Conservation (phyloP, 2,888 invertebrate genomes). For the Cerastis rubricosa region DNA sequence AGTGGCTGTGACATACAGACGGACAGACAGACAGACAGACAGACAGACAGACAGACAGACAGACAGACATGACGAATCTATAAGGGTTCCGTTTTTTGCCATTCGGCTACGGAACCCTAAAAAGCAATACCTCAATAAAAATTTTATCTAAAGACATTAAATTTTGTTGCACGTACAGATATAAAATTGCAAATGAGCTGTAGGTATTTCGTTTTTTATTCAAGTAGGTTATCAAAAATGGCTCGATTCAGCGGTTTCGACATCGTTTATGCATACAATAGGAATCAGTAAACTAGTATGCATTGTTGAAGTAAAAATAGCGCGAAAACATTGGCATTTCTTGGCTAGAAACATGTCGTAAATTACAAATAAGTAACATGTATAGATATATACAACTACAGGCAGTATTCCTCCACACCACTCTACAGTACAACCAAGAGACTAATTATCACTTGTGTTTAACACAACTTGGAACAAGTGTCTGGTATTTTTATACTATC, state of each 20-base stretch:
- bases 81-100: too few species aligned
- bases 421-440: too few species aligned
- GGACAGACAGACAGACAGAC: too few species aligned
- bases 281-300: constrained; percentile 33
- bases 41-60: too few species aligned
- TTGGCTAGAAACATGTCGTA: neutral
- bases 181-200: constrained; percentile 31
- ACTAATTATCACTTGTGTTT: constrained; percentile 41
- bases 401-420: neutral
- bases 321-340: constrained; percentile 17
- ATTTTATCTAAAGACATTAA: constrained; percentile 22
- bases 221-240: constrained; percentile 54
- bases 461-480: constrained; percentile 21
- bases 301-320: constrained; percentile 42
- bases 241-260: constrained; percentile 36
- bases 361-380: constrained; percentile 17
- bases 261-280: constrained; percentile 40
- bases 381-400: neutral
- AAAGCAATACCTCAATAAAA: constrained; percentile 27
- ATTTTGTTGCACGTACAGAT: constrained; percentile 34
- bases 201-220: constrained; percentile 34
- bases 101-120: too few species aligned
- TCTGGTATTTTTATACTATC: constrained; percentile 24
- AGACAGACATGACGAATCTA: too few species aligned
- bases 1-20: too few species aligned